Evolutionary conservation across 2,113 vertebrate species (phyloP).

Genomic region (Hypocryptadius cinnamomeus): DNA sequence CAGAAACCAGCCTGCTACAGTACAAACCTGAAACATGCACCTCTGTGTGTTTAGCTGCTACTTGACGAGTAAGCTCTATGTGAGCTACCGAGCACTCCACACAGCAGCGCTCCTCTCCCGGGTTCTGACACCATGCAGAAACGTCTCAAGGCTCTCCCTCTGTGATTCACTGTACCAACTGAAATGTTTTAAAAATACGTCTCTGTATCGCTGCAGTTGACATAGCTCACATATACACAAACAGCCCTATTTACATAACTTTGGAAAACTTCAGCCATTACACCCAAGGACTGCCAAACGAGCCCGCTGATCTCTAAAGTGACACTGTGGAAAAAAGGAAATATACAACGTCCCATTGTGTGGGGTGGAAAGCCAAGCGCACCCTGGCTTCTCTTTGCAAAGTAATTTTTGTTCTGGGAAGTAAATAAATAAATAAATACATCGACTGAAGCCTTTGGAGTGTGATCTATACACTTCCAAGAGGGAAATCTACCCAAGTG

Average conservation of each 20-base stretch:
- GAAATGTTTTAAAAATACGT: slow-evolving; percentile 20
- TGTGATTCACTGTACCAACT: background rate
- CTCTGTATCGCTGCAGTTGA: background rate
- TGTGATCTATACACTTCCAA: background rate
- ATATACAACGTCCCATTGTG: background rate
- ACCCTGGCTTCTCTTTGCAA: background rate
- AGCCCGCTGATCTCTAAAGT: background rate
- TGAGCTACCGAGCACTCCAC: background rate
- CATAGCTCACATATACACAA: background rate
- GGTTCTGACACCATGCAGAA: slow-evolving; percentile 1
- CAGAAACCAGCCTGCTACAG: background rate
- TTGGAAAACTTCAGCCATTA: background rate
- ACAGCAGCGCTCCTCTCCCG: background rate
- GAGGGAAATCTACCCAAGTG: background rate
- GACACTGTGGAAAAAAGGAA: background rate
- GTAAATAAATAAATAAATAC: background rate
- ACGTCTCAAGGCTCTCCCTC: background rate
- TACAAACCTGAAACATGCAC: background rate
- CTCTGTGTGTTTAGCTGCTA: background rate
- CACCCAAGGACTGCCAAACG: background rate
- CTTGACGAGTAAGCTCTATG: background rate
- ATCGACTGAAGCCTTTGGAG: background rate
- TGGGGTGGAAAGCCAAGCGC: background rate
- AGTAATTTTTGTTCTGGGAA: background rate
- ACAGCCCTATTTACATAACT: slow-evolving; percentile 30